Base-by-base conservation (phyloP, 2,797 vertebrate species). In the Acipenser ruthenus region DNA sequence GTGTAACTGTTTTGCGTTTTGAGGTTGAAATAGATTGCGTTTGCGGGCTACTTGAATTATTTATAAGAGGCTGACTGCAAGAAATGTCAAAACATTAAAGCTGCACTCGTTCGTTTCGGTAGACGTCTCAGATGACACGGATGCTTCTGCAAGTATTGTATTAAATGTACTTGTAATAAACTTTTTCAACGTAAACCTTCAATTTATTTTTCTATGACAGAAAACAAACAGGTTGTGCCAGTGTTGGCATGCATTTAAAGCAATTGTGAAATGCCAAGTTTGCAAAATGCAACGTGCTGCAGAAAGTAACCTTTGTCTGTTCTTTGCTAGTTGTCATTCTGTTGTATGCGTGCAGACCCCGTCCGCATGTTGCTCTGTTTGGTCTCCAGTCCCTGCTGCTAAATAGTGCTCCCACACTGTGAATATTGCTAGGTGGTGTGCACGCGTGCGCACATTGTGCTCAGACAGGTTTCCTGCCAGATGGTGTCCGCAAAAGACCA, bases 21-120 rank as follows among this genome's bases (percentile, higher is more conserved):
- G 58, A 65, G 60, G 74, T 53, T 67, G 72, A 64, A 72, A 53
- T 59, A 52, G 69, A 69, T 71, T 76, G 68, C 72, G 62, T 74
- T 58, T 75, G 83, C 78, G 76, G 83, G 80, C 77, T 86, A 82
- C 71, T 70, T 88, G 82, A 87, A 89, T 89, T 83, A 88, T 90
- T 86, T 79, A 88, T 86, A 69, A 83, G 81, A 79, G 77, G 78
- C 58, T n/a, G 49, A 73, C 76, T 67, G 71, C 70, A 72, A 73
- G 75, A 78, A 73, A 66, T 75, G 72, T 74, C 72, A 74, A 71
- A 69, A 70, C 66, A 67, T 62, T 66, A 79, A 71, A 61, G 66
- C 53, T 64, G 70, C 47, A 64, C n/a, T 10, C 13, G 65, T 65
- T 73, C 60, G 55, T 13, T 62, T 62, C 49, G 13, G 23, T 56